These are phyloP conservation scores for Lepidonotus clava DNA, from an alignment of 2,888 invertebrate species.

Conservation along the genomic window DNA sequence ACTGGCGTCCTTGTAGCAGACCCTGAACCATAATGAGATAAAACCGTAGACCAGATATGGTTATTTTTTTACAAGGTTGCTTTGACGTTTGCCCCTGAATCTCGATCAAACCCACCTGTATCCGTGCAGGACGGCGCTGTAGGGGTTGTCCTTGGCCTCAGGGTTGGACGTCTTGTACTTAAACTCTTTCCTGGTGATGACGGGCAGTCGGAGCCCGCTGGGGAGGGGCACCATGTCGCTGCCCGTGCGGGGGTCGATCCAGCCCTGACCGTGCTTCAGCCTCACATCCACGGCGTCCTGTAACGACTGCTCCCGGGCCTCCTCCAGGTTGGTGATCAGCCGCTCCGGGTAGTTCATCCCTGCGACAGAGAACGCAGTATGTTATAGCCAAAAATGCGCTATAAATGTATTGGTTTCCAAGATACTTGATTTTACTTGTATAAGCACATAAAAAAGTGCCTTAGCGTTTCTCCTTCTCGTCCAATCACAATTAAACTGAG, in stretches of 20 bases:
- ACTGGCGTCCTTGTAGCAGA: too few species aligned
- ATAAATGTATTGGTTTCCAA: too few species aligned
- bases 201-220: slow-evolving; percentile 64
- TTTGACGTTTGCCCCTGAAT: too few species aligned
- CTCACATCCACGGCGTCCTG: slow-evolving; percentile 66
- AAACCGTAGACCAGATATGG: too few species aligned
- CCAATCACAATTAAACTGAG: too few species aligned
- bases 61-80: too few species aligned
- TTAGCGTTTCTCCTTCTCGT: too few species aligned
- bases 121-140: slow-evolving; percentile 67
- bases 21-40: too few species aligned
- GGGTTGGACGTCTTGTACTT: slow-evolving; percentile 68
- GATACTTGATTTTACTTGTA: too few species aligned
- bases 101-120: slow-evolving; percentile 65
- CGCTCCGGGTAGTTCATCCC: slow-evolving; percentile 67
- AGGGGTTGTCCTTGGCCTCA: slow-evolving; percentile 67
- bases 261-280: slow-evolving; percentile 61
- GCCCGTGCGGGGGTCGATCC: slow-evolving; percentile 64
- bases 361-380: too few species aligned
- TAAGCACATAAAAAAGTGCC: too few species aligned
- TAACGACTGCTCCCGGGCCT: slow-evolving; percentile 68
- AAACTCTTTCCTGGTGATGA: slow-evolving; percentile 68
- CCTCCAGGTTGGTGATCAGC: slow-evolving; percentile 67
- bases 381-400: too few species aligned
- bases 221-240: slow-evolving; percentile 68